Evolutionary conservation across 2,888 invertebrate species (phyloP), one percentile per base, ranked within the genome.

Genomic region (Tenthredo mesomela): DNA sequence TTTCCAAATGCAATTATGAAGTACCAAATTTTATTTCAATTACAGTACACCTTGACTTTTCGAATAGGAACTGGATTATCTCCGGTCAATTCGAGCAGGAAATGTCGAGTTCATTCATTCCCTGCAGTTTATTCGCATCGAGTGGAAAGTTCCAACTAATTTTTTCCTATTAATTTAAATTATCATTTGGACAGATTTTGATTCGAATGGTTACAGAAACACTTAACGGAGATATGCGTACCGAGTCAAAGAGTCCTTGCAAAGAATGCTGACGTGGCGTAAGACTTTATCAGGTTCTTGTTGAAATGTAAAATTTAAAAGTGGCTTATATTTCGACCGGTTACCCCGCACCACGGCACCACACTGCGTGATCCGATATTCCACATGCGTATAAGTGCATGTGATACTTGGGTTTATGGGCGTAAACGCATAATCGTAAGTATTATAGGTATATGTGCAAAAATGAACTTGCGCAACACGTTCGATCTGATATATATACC

Each of bases 241-340:
- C 61, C 77, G 65, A n/a, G 25, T 61, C 85, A 54, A 10, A 71
- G n/a, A 88, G 88, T 88, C 89, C 88, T 88, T 88, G 89, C 88
- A 71, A 87, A 86, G 89, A 89, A 89, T 89, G 89, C 87, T 84
- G 54, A 25, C 50, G 73, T 25, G 10, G 4, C 29, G n/a, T 21
- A 54, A 33, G 37, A 25, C 58, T 80, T 21, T 25, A 21, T 80
- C 40, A 61, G 40, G 40, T 58, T 61, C 21, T 54, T 7, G 40
- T 61, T 33, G 33, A 80, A 21, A 58, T 50, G 15, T 54, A 33
- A 18, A 29, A 54, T 75, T 37, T 9, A 70, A 43, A 77, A 29
- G 54, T n/a, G 78, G 78, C 61, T 40, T 21, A 40, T 21, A 61
- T 61, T 80, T 80, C 80, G 80, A 80, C 80, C 80, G 61, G 80